phyloP scores from a whole-genome alignment of 2,797 vertebrate species.

The Falco rusticolus region DNA sequence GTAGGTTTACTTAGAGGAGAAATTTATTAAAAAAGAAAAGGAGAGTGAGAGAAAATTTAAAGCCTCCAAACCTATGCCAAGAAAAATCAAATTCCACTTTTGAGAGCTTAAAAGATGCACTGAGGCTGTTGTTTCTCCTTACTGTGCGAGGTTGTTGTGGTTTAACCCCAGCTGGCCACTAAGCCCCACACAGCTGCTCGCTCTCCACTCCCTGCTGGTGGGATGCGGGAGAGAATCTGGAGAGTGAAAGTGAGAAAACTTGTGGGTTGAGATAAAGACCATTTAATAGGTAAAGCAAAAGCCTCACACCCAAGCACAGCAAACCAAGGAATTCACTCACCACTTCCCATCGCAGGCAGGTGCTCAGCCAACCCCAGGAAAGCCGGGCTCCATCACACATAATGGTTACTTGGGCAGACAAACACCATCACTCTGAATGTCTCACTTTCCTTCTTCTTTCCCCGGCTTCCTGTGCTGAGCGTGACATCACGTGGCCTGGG shows the following conservation, averaged over 20 bases:
- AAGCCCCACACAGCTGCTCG: background rate
- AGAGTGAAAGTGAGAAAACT: background rate
- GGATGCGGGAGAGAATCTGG: background rate
- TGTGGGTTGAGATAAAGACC: background rate
- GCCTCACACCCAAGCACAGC: background rate
- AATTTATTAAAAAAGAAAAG: background rate
- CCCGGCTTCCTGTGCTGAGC: background rate
- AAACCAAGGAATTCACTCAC: background rate
- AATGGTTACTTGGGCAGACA: background rate
- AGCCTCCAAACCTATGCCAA: background rate
- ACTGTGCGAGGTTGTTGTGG: background rate
- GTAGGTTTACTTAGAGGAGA: slow-evolving; percentile 17
- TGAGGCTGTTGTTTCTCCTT: slow-evolving; percentile 33
- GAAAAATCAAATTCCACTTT: slow-evolving; percentile 37
- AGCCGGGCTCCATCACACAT: background rate
- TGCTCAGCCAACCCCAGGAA: background rate
- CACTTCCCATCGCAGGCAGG: background rate
- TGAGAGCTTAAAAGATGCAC: slow-evolving; percentile 34
- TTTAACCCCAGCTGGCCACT: background rate
- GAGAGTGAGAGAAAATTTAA: background rate
- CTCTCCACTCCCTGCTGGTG: background rate
- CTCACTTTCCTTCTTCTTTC: background rate
- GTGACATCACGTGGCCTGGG: background rate
- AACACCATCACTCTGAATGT: background rate
- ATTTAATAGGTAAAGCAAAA: background rate